A percentile compares a stretch with the other conserved stretches of the same genome.
Evolutionary conservation across 2,797 vertebrate species (phyloP).

Genomic region (Zonotrichia albicollis): DNA sequence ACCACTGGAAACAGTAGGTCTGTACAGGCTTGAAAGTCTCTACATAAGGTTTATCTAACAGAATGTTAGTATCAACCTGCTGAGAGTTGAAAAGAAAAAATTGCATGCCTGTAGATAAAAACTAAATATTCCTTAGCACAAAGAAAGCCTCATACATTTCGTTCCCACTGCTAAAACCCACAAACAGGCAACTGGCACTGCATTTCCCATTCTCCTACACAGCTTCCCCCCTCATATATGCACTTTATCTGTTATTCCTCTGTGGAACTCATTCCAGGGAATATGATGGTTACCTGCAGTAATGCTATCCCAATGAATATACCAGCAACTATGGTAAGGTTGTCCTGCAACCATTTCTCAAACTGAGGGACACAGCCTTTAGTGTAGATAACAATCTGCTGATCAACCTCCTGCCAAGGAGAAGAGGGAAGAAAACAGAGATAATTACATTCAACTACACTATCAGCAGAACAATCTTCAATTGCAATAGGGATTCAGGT

Average conservation of each 20-base stretch:
- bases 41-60: background rate
- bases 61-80: background rate
- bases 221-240: background rate
- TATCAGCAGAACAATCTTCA: background rate
- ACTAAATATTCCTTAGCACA: background rate
- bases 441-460: background rate
- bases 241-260: background rate
- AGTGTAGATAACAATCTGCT: slow-evolving; percentile 94
- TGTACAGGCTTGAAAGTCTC: background rate
- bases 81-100: background rate
- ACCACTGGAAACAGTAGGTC: background rate
- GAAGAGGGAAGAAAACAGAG: slow-evolving; percentile 44
- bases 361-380: slow-evolving; percentile 99
- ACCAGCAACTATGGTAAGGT: slow-evolving; percentile 97
- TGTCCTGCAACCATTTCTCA: slow-evolving; percentile 99
- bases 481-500: slow-evolving; percentile 19
- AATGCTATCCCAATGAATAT: slow-evolving; percentile 98
- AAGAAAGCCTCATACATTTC: background rate
- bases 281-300: slow-evolving; percentile 82
- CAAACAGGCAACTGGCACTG: rapidly evolving
- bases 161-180: background rate
- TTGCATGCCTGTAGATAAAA: background rate
- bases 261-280: background rate
- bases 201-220: background rate
- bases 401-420: slow-evolving; percentile 88